Conservation (phyloP, 2,888 invertebrate species). For the Allophyes oxyacanthae region DNA sequence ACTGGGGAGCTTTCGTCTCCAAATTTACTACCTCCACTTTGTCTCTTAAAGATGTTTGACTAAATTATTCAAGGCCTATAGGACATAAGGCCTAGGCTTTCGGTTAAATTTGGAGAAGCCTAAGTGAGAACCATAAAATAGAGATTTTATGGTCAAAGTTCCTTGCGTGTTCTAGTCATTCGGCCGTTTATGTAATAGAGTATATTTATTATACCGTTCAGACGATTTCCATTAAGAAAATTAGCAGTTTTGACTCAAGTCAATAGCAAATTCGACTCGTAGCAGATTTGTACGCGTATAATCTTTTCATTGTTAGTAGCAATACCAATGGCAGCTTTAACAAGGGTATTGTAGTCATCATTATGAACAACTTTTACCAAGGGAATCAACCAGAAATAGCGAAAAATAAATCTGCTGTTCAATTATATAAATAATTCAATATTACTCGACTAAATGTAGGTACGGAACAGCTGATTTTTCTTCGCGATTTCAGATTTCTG, state of each 20-base stretch:
- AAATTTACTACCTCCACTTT: slow-evolving; percentile 19
- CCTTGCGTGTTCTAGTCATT: not conserved
- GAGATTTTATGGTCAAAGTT: not conserved
- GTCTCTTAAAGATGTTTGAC: slow-evolving; percentile 4
- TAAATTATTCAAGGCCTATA: slow-evolving; percentile 28
- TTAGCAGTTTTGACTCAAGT: slow-evolving; percentile 1
- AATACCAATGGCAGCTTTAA: too few relatives aligned
- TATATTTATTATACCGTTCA: not conserved
- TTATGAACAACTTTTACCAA: too few relatives aligned
- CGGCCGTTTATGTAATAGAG: not conserved
- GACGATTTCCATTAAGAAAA: slow-evolving; percentile 10
- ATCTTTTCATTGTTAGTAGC: too few relatives aligned
- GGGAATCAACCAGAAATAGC: too few relatives aligned
- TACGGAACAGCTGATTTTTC: too few relatives aligned
- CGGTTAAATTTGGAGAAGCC: not conserved
- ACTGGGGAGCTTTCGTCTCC: slow-evolving; percentile 6
- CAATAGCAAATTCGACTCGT: not conserved
- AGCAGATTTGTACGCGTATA: too few relatives aligned
- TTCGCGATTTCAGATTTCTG: too few relatives aligned
- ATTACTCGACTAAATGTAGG: too few relatives aligned
- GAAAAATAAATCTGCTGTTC: too few relatives aligned
- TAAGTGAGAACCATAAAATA: not conserved
- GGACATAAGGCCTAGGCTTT: not conserved
- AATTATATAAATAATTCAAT: too few relatives aligned
- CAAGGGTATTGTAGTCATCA: too few relatives aligned